A percentile compares a stretch with the other conserved stretches of the same genome.
Evolutionary conservation across 2,113 vertebrate genomes (phyloP).

Genomic region (Macrotus californicus): DNA sequence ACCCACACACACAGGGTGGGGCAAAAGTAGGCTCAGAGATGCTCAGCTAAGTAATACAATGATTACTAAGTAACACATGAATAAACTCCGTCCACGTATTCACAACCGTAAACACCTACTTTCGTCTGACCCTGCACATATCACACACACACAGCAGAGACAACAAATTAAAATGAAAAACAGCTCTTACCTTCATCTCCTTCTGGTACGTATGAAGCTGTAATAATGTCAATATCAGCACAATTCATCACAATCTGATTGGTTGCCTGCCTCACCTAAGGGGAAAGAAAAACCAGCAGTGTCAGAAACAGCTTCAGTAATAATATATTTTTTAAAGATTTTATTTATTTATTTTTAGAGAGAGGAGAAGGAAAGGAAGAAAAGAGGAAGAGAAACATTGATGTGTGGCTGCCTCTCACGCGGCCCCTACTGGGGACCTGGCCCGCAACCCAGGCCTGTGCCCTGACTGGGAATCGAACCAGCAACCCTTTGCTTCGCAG

Average conservation of each 20-base stretch:
- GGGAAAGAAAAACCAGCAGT: slow-evolving; percentile 48
- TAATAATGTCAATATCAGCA: slow-evolving; percentile 99
- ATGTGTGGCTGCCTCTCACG: no score
- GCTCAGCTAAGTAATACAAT: background rate
- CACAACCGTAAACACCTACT: background rate
- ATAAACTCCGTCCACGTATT: background rate
- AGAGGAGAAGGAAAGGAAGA: no score
- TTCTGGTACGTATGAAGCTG: slow-evolving; percentile 92
- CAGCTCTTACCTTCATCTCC: slow-evolving; percentile 91
- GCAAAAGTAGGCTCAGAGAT: background rate
- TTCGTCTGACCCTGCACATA: background rate
- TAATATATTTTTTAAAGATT: background rate
- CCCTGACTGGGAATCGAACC: no score
- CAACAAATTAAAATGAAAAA: slow-evolving; percentile 52
- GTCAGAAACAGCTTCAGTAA: background rate
- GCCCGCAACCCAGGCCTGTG: no score
- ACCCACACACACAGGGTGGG: background rate
- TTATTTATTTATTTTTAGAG: no score
- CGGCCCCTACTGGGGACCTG: no score
- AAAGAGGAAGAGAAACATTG: no score
- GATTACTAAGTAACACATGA: background rate
- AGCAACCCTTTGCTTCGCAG: no score
- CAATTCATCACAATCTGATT: slow-evolving; percentile 99
- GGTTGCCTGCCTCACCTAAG: slow-evolving; percentile 93
- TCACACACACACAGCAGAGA: background rate